Evolutionary conservation across 2,888 invertebrate genomes (phyloP), one percentile per base, ranked within the genome.

Genomic region (Ditylenchus weischeri): DNA sequence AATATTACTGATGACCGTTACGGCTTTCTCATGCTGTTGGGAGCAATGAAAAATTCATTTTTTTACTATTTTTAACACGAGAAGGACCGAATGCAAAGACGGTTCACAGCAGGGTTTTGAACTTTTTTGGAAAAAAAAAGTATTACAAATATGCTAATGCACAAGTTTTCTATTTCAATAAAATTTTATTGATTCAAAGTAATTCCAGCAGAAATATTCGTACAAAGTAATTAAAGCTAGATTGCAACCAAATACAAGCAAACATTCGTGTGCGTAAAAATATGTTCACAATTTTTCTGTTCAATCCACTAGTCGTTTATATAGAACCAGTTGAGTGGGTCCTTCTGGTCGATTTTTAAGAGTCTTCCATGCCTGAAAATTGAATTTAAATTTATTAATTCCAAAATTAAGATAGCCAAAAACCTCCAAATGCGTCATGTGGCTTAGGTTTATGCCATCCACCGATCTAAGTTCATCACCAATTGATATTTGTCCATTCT

Each of bases 381-480:
- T 54, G 23, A 11, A 11, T 10, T 54, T 15, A 10, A 54, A 54
- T 43, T 43, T 43, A 29, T 43, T 8, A 43, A 13, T 8, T 8
- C 13, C 15, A 43, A 43, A 38, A 43, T 10, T 15, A 6, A 43
- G 13, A 6, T 43, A 43, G 43, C 15, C 8, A 6, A 43, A 43
- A 43, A 60, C 71, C 38, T 72, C 72, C 18, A 75, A 49, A 21
- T 74, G 74, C 1, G 74, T 70, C 54, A 65, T 59, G n/a, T 49
- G 51, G 21, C 47, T 35, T 19, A 74, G 38, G 15, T 35, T 29
- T 7, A 48, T 71, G 21, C 63, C 72, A 38, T 64, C 66, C 50
- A 72, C 74, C 18, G 57, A 21, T 35, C 62, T n/a, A 35, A 72
- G 71, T 50, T 69, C 61, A 62, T 72, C 72, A 0, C 72, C 72